Percentiles rank a stretch among this genome's conserved stretches.
Conservation (phyloP, 2,113 vertebrate species). For the Cephalopterus ornatus region DNA sequence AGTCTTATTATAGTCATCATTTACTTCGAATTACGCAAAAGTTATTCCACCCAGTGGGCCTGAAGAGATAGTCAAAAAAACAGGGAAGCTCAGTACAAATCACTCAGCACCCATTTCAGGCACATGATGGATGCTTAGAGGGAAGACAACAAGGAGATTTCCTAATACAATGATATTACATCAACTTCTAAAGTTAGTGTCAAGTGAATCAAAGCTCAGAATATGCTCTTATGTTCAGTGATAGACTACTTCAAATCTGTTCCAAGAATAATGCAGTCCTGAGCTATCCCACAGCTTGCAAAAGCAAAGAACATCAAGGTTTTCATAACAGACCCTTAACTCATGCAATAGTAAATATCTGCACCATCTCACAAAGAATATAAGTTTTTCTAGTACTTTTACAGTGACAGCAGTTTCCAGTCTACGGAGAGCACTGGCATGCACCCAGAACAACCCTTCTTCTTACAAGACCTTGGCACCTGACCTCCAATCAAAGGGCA, state of each 20-base stretch:
- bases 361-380: not conserved
- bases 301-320: not conserved
- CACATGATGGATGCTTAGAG: not conserved
- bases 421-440: not conserved
- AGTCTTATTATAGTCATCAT: not conserved
- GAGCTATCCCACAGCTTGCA: not conserved
- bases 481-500: not conserved
- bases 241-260: not conserved
- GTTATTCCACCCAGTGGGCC: not conserved
- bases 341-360: not conserved
- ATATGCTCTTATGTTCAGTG: not conserved
- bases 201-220: not conserved
- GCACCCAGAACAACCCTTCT: not conserved
- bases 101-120: not conserved
- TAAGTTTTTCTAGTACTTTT: not conserved
- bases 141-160: not conserved
- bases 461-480: not conserved
- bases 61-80: not conserved
- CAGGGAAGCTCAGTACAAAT: not conserved
- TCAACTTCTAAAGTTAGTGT: not conserved
- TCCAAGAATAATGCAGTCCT: not conserved
- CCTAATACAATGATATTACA: not conserved
- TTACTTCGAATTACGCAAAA: not conserved
- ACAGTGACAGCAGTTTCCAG: not conserved
- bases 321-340: not conserved